Base-by-base conservation (phyloP, 2,888 invertebrate genomes). In the Creontiades dilutus region DNA sequence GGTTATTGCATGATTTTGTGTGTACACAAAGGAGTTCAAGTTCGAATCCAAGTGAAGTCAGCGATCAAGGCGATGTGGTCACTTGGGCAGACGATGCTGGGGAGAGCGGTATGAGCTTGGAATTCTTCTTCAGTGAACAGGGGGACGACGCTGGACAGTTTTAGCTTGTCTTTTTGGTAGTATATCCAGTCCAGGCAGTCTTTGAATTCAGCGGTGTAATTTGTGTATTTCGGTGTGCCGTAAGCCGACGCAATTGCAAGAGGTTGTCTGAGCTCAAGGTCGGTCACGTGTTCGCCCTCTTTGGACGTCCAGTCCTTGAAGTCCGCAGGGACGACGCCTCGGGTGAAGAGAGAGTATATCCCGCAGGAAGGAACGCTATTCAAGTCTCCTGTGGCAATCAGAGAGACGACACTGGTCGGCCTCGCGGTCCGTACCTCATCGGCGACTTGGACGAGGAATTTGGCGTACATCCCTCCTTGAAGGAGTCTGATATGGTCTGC, bases 171-270 rank as follows among this genome's bases (percentile, higher is more conserved):
- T 91, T 94, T 95, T 92, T 98, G 96, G 92, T 96, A 97, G 93
- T 96, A 98, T 92, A 99, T 98, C 92, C 99, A 99, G 94, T 99
- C 99, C 90, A 99, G 94, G 90, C 98, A 98, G 82, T 96, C 98
- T 14, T 96, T 95, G 94, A 98, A 99, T 0, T 95, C 95, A 0
- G 94, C 94, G 0, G 98, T 98, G 92, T 95, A 98, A 93, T 98
- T 98, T 0, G 98, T 98, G 92, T 95, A 98, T 75, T 94, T 94
- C 0, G 97, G 97, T 23, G 96, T 96, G 0, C 98, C 98, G 94
- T 97, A 98, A 0, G 97, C 98, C 93, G 97, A 98, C 23, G 92
- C 94, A 91, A 98, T 94, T 14, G 94, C 92, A 82, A 95, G 94
- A 14, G 95, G 94, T 93, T 98, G 97, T 4, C 93, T 92, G 0